These are phyloP conservation scores for Coptodon bakossiorum DNA, from an alignment of 2,113 vertebrate genomes.

Conservation along the genomic window DNA sequence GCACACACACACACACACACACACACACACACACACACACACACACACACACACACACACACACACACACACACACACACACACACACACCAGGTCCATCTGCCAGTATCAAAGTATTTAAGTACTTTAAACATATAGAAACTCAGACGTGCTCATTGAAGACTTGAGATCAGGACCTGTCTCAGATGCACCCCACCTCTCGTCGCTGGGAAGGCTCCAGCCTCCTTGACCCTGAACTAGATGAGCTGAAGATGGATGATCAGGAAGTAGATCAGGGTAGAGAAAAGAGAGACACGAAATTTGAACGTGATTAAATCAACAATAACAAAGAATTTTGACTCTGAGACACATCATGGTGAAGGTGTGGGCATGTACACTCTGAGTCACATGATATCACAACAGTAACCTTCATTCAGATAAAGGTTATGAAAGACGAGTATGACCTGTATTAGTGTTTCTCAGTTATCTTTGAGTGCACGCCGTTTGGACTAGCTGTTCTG, in stretches of 20 bases:
- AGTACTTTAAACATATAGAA: not conserved
- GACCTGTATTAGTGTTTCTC: too few relatives aligned
- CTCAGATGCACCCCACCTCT: accelerated
- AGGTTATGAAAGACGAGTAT: not conserved
- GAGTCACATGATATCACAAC: not conserved
- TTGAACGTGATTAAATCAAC: not conserved
- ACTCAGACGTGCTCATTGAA: not conserved
- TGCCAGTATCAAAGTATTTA: not conserved
- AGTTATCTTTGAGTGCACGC: too few relatives aligned
- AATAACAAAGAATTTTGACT: not conserved
- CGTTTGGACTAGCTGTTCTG: not conserved
- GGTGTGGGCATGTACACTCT: not conserved
- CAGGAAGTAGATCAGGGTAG: accelerated
- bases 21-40: too few relatives aligned
- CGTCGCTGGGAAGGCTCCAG: not conserved
- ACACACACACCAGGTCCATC: not conserved
- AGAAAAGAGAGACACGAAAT: not conserved
- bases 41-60: too few relatives aligned
- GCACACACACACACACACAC: too few relatives aligned
- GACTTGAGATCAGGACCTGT: not conserved
- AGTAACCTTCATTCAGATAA: not conserved
- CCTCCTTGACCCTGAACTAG: not conserved
- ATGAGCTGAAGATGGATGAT: not conserved
- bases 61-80: too few relatives aligned
- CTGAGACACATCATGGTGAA: not conserved